Conservation (phyloP, 2,888 invertebrate species). For the Heliconius charithonia region DNA sequence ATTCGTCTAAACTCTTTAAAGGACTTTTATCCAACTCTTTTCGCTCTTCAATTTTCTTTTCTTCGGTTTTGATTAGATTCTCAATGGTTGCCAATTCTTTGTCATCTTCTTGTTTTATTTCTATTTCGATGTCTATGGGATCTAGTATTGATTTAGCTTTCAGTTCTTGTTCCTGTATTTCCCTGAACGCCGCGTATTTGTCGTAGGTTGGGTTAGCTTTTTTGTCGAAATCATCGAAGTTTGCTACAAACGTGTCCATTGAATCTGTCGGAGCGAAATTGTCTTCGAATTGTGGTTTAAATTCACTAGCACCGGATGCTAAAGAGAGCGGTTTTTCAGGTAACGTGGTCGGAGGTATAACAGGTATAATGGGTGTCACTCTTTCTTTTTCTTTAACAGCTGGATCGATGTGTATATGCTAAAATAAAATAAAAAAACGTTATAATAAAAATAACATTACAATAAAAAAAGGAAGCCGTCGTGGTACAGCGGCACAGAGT, state of each 20-base stretch:
- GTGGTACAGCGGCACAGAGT: too few species aligned
- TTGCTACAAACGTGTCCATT: slow-evolving; percentile 85
- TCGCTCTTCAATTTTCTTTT: slow-evolving; percentile 57
- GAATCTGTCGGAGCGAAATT: slow-evolving; percentile 80
- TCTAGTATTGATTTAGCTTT: slow-evolving; percentile 76
- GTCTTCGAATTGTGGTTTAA: slow-evolving; percentile 86
- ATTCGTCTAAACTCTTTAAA: slow-evolving; percentile 71
- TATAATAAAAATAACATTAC: neutral
- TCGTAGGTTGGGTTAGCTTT: slow-evolving; percentile 86
- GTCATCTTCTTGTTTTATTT: slow-evolving; percentile 69
- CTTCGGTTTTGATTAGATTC: slow-evolving; percentile 63
- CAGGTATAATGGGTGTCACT: slow-evolving; percentile 50
- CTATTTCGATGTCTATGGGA: slow-evolving; percentile 56
- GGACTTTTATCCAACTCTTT: slow-evolving; percentile 71
- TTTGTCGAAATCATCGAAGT: slow-evolving; percentile 85
- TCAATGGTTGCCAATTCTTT: slow-evolving; percentile 69
- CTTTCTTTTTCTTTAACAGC: slow-evolving; percentile 60
- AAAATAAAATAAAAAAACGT: slow-evolving; percentile 46
- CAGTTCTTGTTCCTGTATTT: slow-evolving; percentile 90
- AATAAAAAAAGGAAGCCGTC: too few species aligned
- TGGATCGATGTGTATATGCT: slow-evolving; percentile 75
- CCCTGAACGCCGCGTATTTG: slow-evolving; percentile 94
- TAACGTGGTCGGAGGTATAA: slow-evolving; percentile 46
- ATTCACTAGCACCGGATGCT: slow-evolving; percentile 48
- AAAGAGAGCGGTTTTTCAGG: slow-evolving; percentile 42